A percentile compares a stretch with the other conserved stretches of the same genome.
Conservation (phyloP, 2,113 vertebrate genomes). For the Ceyx cyanopectus region DNA sequence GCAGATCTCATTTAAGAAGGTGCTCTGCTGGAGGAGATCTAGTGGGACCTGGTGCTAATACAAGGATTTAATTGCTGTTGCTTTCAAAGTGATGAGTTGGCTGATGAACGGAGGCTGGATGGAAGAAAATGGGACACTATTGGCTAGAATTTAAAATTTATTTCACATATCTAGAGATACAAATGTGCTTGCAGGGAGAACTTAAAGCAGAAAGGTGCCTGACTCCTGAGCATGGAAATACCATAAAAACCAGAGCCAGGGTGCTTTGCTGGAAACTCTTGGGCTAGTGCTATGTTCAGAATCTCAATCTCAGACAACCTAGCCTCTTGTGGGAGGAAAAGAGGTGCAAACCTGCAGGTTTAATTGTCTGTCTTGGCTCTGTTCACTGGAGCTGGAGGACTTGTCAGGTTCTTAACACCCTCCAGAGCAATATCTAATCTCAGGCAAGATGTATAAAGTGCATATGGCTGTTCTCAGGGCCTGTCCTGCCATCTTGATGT, state of each 20-base stretch:
- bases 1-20: constrained; percentile 40
- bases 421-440: constrained; percentile 25
- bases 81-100: constrained; percentile 63
- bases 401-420: constrained; percentile 5
- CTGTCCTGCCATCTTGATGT: neutral
- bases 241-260: neutral
- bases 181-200: neutral
- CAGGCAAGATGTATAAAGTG: neutral
- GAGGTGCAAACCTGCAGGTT: neutral
- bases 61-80: constrained; percentile 47
- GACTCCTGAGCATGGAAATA: neutral
- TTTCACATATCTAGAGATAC: neutral
- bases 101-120: constrained; percentile 39
- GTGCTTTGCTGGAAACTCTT: neutral
- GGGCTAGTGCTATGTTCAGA: neutral
- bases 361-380: neutral
- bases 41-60: constrained; percentile 26
- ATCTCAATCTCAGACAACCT: neutral
- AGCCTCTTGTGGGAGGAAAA: neutral
- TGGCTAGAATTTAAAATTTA: neutral
- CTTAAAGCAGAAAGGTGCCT: neutral
- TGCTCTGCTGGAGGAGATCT: constrained; percentile 34
- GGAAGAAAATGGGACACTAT: neutral
- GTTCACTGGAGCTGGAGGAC: neutral
- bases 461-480: neutral